These are phyloP conservation scores for Parelbella ahira DNA, from an alignment of 2,888 invertebrate genomes.

Conservation along the genomic window DNA sequence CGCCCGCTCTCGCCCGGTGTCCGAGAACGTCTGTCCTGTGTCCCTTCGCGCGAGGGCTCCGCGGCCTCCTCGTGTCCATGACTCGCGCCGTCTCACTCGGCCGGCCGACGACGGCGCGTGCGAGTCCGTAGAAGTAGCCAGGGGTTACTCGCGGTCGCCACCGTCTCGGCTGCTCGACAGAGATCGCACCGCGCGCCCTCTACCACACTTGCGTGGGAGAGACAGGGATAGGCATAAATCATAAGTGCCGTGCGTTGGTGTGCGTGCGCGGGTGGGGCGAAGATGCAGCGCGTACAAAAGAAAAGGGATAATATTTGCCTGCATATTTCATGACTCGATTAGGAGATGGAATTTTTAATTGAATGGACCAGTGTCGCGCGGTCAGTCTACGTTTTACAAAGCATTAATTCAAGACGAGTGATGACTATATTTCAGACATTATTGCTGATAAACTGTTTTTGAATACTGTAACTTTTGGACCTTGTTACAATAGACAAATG, in stretches of 20 bases:
- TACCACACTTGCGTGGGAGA: constrained; percentile 42
- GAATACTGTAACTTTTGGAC: too few relatives aligned
- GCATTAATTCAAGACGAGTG: constrained; percentile 32
- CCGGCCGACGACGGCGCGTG: constrained; percentile 77
- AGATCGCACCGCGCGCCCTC: constrained; percentile 53
- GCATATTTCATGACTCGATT: constrained; percentile 81
- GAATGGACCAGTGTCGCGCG: constrained; percentile 65
- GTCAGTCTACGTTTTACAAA: constrained; percentile 52
- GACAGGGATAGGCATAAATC: constrained; percentile 62
- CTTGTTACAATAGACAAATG: too few relatives aligned
- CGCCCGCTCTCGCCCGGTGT: constrained; percentile 81
- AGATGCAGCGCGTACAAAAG: constrained; percentile 79
- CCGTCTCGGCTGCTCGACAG: constrained; percentile 68
- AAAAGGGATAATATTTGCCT: constrained; percentile 81
- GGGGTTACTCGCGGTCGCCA: constrained; percentile 81
- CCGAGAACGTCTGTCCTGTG: constrained; percentile 81
- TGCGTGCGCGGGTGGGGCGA: constrained; percentile 81
- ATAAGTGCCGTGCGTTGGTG: constrained; percentile 74
- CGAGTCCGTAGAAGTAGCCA: constrained; percentile 78
- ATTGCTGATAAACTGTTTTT: not conserved
- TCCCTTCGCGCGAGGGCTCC: constrained; percentile 79
- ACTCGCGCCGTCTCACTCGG: constrained; percentile 70
- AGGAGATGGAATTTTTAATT: constrained; percentile 81
- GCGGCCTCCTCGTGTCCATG: constrained; percentile 70
- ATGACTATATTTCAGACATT: constrained; percentile 16